Percentiles rank a stretch among this genome's conserved stretches.
Conservation (phyloP, 2,888 invertebrate genomes). For the Suillia variegata region DNA sequence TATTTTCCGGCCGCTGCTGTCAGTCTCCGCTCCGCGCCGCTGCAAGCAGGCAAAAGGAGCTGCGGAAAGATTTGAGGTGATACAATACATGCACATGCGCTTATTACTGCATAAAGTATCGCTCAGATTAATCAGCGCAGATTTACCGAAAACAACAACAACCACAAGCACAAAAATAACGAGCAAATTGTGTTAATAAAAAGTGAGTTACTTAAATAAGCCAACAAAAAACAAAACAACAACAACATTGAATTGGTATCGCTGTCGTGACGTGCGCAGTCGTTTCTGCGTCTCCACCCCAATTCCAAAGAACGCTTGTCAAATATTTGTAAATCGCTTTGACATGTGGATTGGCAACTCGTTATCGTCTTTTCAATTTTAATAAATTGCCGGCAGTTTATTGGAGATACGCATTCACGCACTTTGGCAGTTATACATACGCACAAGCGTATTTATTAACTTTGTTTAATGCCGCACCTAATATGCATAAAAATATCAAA, state of each 20-base stretch:
- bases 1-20: constrained; percentile 21
- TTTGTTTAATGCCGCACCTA: no score
- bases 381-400: no score
- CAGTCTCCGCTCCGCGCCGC: neutral
- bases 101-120: constrained; percentile 6
- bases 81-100: neutral
- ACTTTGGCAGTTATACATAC: neutral
- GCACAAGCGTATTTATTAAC: neutral
- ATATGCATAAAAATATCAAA: no score
- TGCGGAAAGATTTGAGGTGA: neutral
- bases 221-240: neutral
- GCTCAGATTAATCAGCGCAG: constrained; percentile 10
- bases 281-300: constrained; percentile 17
- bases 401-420: no score
- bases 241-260: neutral
- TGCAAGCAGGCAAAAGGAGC: neutral
- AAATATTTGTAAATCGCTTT: constrained; percentile 55
- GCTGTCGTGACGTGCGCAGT: no score
- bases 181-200: neutral
- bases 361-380: neutral
- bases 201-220: no score
- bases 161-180: neutral
- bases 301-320: constrained; percentile 46
- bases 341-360: constrained; percentile 47
- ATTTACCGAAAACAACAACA: neutral